phyloP scores from a whole-genome alignment of 2,797 vertebrate species.

The Ispidina picta region DNA sequence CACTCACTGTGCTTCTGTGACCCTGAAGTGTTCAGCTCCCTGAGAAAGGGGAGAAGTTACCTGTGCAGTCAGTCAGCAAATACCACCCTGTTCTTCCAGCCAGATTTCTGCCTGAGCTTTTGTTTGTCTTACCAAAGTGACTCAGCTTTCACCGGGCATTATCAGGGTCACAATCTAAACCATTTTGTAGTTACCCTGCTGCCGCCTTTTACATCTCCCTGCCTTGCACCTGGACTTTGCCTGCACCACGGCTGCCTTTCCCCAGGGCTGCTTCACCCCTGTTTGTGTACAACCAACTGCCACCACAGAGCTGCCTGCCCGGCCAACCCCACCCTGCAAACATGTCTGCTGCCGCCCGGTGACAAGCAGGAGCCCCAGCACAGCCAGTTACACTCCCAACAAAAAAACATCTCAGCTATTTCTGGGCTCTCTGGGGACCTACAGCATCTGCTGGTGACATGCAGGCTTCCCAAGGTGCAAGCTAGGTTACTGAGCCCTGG shows the following conservation, averaged over 20 bases:
- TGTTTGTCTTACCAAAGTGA: slow-evolving; percentile 18
- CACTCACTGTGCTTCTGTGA: background rate
- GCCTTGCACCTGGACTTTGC: slow-evolving; percentile 26
- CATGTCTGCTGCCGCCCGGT: background rate
- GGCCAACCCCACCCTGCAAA: background rate
- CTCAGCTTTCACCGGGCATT: background rate
- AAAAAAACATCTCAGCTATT: background rate
- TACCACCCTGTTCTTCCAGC: background rate
- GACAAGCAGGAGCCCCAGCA: rapidly evolving
- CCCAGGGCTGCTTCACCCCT: background rate
- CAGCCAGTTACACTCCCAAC: background rate
- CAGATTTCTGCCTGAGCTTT: background rate
- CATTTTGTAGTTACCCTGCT: background rate
- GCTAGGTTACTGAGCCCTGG: rapidly evolving
- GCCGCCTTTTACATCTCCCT: background rate
- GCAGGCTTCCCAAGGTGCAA: background rate
- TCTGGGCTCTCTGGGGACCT: background rate
- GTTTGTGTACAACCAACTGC: background rate
- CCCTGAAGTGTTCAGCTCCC: background rate
- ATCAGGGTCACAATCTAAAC: background rate
- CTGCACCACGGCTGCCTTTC: background rate
- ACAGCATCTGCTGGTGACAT: background rate
- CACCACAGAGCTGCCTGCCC: background rate
- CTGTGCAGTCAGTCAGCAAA: rapidly evolving
- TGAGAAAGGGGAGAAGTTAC: background rate